Base-by-base conservation (phyloP, 2,113 vertebrate genomes). In the Eulacestoma nigropectus region DNA sequence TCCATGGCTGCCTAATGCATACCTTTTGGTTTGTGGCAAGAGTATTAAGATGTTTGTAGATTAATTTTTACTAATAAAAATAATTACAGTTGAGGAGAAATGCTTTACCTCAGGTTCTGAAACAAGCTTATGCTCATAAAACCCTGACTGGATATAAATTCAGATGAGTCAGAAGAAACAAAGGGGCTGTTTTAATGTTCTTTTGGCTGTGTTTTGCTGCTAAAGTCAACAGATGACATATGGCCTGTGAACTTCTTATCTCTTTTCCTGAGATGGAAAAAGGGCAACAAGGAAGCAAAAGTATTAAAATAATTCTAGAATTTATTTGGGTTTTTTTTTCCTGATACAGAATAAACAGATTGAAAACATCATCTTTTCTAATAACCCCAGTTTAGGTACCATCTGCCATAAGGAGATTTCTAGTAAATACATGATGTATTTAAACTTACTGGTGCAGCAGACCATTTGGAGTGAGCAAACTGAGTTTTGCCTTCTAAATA, bases 1-100 rank as follows among this genome's bases (percentile, higher is more conserved):
- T 91, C 78, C 4, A 2, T 64, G 72, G 17, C 84, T 95, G 87
- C 90, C 68, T 94, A 89, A 86, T 78, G 73, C 85, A 90, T 94
- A 74, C 88, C 69, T 95, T 87, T 86, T 75, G 85, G 79, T 84
- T 96, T 96, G 72, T 93, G 92, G 87, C 85, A 92, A 75, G 88
- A 47, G n/a, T 78, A 86, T 90, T 88, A 90, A 95, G 82, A 96
- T 91, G 87, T 84, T 96, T 92, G 83, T 86, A 84, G 72, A 84
- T 94, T 96, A 88, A 92, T 96, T 95, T 92, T 94, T 81, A 37
- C 79, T 96, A 96, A 94, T 94, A 93, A 96, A 96, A 95, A 90
- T 94, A 93, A 96, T 94, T 94, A 49, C 30, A 64, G 72, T 89
- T 92, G 68, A 83, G 86, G 85, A 88, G 87, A 92, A 96, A 92